A percentile compares a stretch with the other conserved stretches of the same genome.
phyloP scores from a whole-genome alignment of 64 coral and sea anemone species.

The Porites australiensis region DNA sequence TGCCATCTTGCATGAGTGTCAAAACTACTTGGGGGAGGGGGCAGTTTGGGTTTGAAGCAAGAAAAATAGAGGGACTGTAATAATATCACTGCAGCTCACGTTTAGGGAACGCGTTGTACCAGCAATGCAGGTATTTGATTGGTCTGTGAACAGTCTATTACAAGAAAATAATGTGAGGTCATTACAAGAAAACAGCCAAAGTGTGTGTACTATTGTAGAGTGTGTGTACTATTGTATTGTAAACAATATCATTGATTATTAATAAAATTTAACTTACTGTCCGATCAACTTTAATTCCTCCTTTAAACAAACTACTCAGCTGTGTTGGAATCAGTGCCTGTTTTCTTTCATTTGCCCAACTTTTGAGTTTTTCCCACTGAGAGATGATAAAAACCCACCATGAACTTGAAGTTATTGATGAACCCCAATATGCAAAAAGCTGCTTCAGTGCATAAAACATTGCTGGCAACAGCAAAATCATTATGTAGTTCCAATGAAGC shows the following conservation, averaged over 20 bases:
- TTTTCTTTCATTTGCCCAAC: slow-evolving; percentile 81
- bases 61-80: no score
- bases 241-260: neutral
- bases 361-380: slow-evolving; percentile 55
- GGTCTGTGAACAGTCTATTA: no score
- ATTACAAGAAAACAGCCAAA: no score
- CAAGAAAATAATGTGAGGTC: no score
- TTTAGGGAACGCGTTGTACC: no score
- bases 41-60: no score
- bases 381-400: neutral
- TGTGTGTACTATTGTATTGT: no score
- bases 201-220: no score
- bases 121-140: no score
- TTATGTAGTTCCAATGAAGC: slow-evolving; percentile 82
- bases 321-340: slow-evolving; percentile 88
- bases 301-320: slow-evolving; percentile 83
- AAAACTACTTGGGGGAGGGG: no score
- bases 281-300: slow-evolving; percentile 88
- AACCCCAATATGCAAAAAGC: slow-evolving; percentile 53
- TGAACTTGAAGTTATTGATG: slow-evolving; percentile 69
- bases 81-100: no score
- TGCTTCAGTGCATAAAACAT: slow-evolving; percentile 86
- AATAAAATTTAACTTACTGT: slow-evolving; percentile 56
- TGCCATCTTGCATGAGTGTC: no score
- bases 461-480: slow-evolving; percentile 84